Evolutionary conservation across 2,113 vertebrate species (phyloP), one percentile per base, ranked within the genome.

Genomic region (Petroica traversi): DNA sequence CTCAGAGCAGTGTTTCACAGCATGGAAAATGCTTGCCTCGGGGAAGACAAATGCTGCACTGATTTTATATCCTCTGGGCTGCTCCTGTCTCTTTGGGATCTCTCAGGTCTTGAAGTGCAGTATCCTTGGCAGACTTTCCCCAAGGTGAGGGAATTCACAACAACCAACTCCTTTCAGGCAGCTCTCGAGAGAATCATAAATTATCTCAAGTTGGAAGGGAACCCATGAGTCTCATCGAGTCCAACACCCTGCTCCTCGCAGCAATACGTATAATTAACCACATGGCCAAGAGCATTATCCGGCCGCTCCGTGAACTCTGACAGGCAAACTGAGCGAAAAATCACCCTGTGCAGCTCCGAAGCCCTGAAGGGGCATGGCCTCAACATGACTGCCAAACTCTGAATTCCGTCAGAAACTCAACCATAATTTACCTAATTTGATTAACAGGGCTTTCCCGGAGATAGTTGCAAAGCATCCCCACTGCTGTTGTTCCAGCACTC

Each of bases 171-270:
- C 22, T 58, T 23, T 46, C 43, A 48, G n/a, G 46, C 10, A 80
- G n/a, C 38, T 49, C 0, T 11, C 38, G 19, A 55, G 2, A 72
- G 52, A 62, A 41, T 19, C 5, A 29, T 2, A 69, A 68, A 43
- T 23, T 19, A 34, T 57, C n/a, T 74, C 55, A 48, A 8, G 19
- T 36, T 57, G 48, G 20, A 82, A 88, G 31, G 5, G 12, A 6
- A 69, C 17, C 5, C 6, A 6, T 34, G 36, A 61, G n/a, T 12
- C 54, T 41, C 12, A 24, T 8, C 0, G 0, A 63, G 9, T 54
- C 43, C 43, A 76, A 24, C 16, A 12, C 12, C 9, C 19, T 36
- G 34, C 18, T 80, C 43, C 51, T 85, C 0, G 2, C 25, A 85
- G 68, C 34, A 46, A 28, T 20, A 25, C 3, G 12, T 61, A 36